Evolutionary conservation across 2,797 vertebrate species (phyloP), one percentile per base, ranked within the genome.

Genomic region (Euphonia xanthogaster): DNA sequence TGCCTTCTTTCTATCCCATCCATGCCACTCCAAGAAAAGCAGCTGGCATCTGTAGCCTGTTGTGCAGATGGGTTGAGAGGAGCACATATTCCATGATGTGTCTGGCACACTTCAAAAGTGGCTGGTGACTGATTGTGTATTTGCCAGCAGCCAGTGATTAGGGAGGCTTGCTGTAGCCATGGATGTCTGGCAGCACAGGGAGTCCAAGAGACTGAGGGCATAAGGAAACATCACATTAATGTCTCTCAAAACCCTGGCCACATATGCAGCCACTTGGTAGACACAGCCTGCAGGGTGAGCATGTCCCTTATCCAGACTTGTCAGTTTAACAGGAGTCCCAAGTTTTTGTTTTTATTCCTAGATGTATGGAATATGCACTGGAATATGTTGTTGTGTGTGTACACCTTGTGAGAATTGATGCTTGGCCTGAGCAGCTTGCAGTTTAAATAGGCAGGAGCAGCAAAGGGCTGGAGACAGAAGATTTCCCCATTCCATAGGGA

Each of bases 51-150:
- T 92, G 84, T 95, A 90, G 92, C 86, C 91, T 66, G 94, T 89
- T 89, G 91, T 94, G 89, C 93, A 96, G 94, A 95, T 91, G 94
- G 91, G 92, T 88, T 92, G 90, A 95, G 93, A 89, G 93, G 86
- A 94, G 81, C 95, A 90, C 65, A 75, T 95, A 89, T 72, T 87
- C 90, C 47, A 67, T 60, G 61, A 31, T 24, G 16, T 77, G 91
- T 90, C 89, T 96, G 95, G 84, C 95, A 92, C 28, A 1, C 68
- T 85, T 89, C 72, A 68, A 2, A 75, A 92, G 91, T 86, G 68
- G 68, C 81, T 97, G 91, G 84, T 92, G 93, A 33, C 91, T 94
- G 85, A 80, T 14, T 70, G 80, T 76, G 70, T 81, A 2, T 74
- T 92, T 95, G 90, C 91, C 88, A 95, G 90, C 84, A 94, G 77